These are phyloP conservation scores for Struthidea cinerea DNA, from an alignment of 2,113 vertebrate genomes.

Conservation along the genomic window DNA sequence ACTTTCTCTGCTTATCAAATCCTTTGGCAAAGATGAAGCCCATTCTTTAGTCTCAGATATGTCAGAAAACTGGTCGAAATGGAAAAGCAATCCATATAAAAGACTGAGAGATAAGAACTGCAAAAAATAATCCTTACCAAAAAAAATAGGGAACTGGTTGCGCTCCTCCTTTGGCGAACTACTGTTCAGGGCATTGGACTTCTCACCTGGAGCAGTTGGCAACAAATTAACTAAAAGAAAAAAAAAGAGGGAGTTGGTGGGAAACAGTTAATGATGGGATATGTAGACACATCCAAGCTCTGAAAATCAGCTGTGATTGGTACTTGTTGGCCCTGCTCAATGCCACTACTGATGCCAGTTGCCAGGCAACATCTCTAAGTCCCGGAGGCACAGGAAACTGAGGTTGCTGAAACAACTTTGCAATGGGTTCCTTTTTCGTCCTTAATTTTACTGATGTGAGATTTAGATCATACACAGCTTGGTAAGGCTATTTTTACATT, in stretches of 20 bases:
- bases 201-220: background rate
- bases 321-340: background rate
- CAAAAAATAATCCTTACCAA: slow-evolving; percentile 39
- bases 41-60: background rate
- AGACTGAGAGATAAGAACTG: background rate
- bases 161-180: background rate
- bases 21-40: background rate
- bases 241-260: background rate
- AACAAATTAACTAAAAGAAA: background rate
- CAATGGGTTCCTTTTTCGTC: background rate
- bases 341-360: background rate
- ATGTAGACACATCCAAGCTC: background rate
- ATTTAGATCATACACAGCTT: background rate
- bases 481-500: background rate
- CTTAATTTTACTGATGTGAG: background rate
- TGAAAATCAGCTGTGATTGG: background rate
- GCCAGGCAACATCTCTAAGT: background rate
- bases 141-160: background rate
- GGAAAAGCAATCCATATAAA: background rate
- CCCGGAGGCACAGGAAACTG: background rate
- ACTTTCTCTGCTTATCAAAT: background rate
- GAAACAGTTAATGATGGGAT: background rate
- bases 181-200: background rate
- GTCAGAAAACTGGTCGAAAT: background rate
- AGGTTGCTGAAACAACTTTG: background rate